Evolutionary conservation across 2,113 vertebrate species (phyloP).

Genomic region (Bufo gargarizans): DNA sequence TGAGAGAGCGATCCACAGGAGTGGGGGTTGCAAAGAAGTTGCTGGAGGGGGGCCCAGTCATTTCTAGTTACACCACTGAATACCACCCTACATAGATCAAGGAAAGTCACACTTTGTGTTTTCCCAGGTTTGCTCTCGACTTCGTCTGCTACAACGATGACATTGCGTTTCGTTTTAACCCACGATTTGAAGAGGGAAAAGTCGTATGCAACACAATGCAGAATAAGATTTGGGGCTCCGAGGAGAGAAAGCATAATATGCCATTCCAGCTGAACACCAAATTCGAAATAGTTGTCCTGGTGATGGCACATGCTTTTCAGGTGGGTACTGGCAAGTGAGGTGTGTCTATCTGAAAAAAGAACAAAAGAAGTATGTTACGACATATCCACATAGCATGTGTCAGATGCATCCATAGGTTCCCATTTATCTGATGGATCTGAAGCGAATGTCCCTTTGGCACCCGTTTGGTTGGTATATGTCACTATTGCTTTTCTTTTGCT

Average conservation of each 20-base stretch:
- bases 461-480: no score
- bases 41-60: no score
- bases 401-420: no score
- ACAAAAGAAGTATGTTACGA: no score
- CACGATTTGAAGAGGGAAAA: slow-evolving; percentile 44
- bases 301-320: slow-evolving; percentile 44
- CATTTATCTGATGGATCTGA: no score
- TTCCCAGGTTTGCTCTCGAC: slow-evolving; percentile 43
- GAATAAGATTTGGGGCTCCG: slow-evolving; percentile 30
- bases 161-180: slow-evolving; percentile 57
- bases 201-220: slow-evolving; percentile 58
- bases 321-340: background rate
- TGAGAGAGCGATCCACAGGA: no score
- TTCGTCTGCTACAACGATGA: slow-evolving; percentile 51
- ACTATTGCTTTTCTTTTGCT: no score
- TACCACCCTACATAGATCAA: background rate
- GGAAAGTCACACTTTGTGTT: background rate
- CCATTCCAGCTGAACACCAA: slow-evolving; percentile 14
- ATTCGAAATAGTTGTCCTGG: slow-evolving; percentile 44
- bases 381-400: no score
- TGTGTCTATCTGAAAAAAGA: no score
- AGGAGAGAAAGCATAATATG: slow-evolving; percentile 45
- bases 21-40: no score
- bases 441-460: no score
- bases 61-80: no score